Evolutionary conservation across 2,888 invertebrate species (phyloP), one percentile per base, ranked within the genome.

Genomic region (Salticus scenicus): DNA sequence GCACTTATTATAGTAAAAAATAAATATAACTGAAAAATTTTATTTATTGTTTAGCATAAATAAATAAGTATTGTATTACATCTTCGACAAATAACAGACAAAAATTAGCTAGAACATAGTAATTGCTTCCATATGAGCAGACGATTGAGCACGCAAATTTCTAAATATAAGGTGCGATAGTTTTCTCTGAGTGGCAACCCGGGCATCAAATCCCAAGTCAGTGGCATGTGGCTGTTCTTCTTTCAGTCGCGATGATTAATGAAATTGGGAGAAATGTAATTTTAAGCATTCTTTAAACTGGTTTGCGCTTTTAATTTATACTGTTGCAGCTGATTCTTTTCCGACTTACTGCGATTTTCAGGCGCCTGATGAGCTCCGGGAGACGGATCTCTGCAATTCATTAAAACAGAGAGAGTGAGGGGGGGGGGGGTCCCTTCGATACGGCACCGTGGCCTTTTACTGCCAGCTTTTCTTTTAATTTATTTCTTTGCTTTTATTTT

Each of bases 211-310:
- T 37, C 66, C n/a, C 72, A 69, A 83, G 84, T 85, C 84, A 85
- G 74, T 74, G 78, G 84, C 84, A 85, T 78, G 78, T 70, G 74
- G 73, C 72, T 47, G 57, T 64, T 79, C 78, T 79, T 85, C 79
- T 79, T 85, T 85, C 74, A 79, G 84, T 85, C 86, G 80, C 80
- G 80, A 86, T 86, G 86, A 86, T 86, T 86, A 86, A 86, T 86
- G 86, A 81, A 86, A 86, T 86, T 79, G 80, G 79, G 79, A 79
- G 80, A 87, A 87, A 87, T 87, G 87, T 82, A 87, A 87, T 87
- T 87, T 87, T 87, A 82, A 87, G 87, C 87, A 87, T 87, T 87
- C 87, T 87, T 87, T 82, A 87, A 87, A 81, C 86, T 80, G 80
- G 79, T 85, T 85, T 83, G 76, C 84, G 84, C 78, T 78, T 84